These are phyloP conservation scores for Penaeus chinensis DNA, from an alignment of 1,140 invertebrate genomes.

Conservation along the genomic window DNA sequence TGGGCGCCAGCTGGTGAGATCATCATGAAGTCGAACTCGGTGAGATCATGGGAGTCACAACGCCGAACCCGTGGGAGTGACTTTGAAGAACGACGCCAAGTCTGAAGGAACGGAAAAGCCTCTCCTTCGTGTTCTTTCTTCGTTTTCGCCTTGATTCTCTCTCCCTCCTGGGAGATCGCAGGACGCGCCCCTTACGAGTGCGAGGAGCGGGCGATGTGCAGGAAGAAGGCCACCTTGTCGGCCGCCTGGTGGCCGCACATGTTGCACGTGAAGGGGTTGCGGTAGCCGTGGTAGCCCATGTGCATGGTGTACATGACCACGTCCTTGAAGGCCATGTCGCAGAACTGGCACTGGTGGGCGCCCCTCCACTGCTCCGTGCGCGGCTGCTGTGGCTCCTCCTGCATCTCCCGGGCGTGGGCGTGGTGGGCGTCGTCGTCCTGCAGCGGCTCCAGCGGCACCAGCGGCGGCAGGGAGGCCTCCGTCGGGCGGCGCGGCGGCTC, in stretches of 20 bases:
- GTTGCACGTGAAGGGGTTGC: slow-evolving; percentile 93
- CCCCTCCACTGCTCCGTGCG: slow-evolving; percentile 55
- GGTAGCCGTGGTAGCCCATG: slow-evolving; percentile 93
- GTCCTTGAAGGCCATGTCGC: slow-evolving; percentile 91
- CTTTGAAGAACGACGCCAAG: too few species aligned
- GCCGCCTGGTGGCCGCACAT: slow-evolving; percentile 87
- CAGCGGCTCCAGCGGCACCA: slow-evolving; percentile 46
- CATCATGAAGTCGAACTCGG: background rate
- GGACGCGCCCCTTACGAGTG: slow-evolving; percentile 40
- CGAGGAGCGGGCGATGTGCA: slow-evolving; percentile 81
- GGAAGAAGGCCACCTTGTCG: slow-evolving; percentile 89
- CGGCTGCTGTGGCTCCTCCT: slow-evolving; percentile 46
- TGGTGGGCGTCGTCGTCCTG: slow-evolving; percentile 20
- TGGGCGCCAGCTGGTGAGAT: slow-evolving; percentile 24
- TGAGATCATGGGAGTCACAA: slow-evolving; percentile 5
- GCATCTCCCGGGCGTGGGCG: slow-evolving; percentile 54
- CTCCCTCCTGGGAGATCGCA: too few species aligned
- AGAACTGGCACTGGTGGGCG: slow-evolving; percentile 82
- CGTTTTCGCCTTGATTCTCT: too few species aligned
- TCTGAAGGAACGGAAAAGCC: too few species aligned
- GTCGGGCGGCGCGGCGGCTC: slow-evolving; percentile 28
- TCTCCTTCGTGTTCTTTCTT: too few species aligned
- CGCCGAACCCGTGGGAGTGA: too few species aligned
- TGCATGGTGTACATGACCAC: slow-evolving; percentile 93
- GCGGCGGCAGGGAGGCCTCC: slow-evolving; percentile 38